Conservation (phyloP, 2,888 invertebrate genomes). For the Oligia strigilis region DNA sequence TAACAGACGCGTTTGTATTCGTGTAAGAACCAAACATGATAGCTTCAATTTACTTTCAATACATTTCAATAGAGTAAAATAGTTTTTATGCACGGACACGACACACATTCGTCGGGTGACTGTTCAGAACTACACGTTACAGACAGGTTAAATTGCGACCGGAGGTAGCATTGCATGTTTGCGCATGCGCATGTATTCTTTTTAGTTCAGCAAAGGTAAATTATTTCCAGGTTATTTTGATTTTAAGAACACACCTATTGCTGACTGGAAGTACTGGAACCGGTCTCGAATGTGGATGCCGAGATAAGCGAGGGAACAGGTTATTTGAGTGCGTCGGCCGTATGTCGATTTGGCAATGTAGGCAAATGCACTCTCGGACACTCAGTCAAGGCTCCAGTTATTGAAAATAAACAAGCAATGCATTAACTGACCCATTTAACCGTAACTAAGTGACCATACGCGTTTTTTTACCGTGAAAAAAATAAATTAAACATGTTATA, state of each 20-base stretch:
- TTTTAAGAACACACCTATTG: slow-evolving; percentile 69
- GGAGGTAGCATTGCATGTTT: slow-evolving; percentile 53
- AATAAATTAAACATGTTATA: slow-evolving; percentile 55
- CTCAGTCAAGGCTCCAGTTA: slow-evolving; percentile 64
- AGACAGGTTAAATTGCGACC: slow-evolving; percentile 60
- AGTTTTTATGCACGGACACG: slow-evolving; percentile 40
- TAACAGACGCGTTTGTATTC: slow-evolving; percentile 33
- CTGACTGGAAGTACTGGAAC: slow-evolving; percentile 76
- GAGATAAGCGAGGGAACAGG: slow-evolving; percentile 79
- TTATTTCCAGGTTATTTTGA: slow-evolving; percentile 74
- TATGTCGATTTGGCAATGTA: slow-evolving; percentile 77
- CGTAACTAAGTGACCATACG: slow-evolving; percentile 54
- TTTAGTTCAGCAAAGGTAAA: slow-evolving; percentile 60
- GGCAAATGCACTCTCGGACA: slow-evolving; percentile 73
- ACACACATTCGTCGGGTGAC: slow-evolving; percentile 52
- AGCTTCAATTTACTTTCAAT: slow-evolving; percentile 60
- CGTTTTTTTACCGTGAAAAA: slow-evolving; percentile 56
- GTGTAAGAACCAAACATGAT: slow-evolving; percentile 30
- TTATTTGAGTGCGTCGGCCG: slow-evolving; percentile 77
- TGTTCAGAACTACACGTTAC: slow-evolving; percentile 39
- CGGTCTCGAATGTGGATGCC: slow-evolving; percentile 76
- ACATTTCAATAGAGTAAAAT: slow-evolving; percentile 51
- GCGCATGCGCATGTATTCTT: slow-evolving; percentile 29
- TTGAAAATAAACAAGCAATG: slow-evolving; percentile 60
- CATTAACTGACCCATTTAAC: slow-evolving; percentile 62